Evolutionary conservation across 2,888 invertebrate genomes (phyloP).

Genomic region (Oegoconia quadripuncta): DNA sequence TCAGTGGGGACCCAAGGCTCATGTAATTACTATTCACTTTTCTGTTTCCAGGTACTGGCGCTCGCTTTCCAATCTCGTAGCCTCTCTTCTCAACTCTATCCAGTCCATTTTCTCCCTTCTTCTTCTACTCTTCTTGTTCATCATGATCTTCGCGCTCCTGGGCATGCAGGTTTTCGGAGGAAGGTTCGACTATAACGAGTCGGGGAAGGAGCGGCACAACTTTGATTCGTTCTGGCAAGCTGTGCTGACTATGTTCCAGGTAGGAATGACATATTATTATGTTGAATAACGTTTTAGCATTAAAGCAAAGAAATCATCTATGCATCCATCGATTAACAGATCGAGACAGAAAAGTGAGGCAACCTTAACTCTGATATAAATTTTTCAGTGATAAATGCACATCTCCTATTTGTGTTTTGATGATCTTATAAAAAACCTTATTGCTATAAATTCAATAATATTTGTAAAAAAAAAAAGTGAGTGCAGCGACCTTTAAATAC

Average conservation of each 20-base stretch:
- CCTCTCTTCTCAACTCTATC: constrained; percentile 98
- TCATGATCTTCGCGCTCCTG: constrained; percentile 98
- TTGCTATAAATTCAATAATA: too few species aligned
- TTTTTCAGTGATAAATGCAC: too few species aligned
- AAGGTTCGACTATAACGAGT: constrained; percentile 93
- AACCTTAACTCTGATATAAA: too few species aligned
- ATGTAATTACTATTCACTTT: too few species aligned
- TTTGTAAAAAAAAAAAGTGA: too few species aligned
- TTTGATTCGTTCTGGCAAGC: constrained; percentile 99
- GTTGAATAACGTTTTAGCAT: neutral
- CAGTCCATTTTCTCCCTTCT: constrained; percentile 98
- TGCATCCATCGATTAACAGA: too few species aligned
- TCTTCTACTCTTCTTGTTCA: constrained; percentile 97
- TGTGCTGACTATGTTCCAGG: constrained; percentile 99
- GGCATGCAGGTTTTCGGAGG: constrained; percentile 99
- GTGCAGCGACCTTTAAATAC: too few species aligned
- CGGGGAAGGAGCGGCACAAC: constrained; percentile 95
- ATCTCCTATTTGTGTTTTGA: too few species aligned
- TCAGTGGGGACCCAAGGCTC: too few species aligned
- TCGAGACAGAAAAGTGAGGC: too few species aligned
- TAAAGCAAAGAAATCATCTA: too few species aligned
- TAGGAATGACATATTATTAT: constrained; percentile 44
- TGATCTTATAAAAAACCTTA: too few species aligned
- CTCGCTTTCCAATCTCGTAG: constrained; percentile 97
- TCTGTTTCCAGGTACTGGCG: constrained; percentile 95